These are phyloP conservation scores for Pseudocheirus occidentalis DNA, from an alignment of 2,797 vertebrate genomes.

Conservation along the genomic window DNA sequence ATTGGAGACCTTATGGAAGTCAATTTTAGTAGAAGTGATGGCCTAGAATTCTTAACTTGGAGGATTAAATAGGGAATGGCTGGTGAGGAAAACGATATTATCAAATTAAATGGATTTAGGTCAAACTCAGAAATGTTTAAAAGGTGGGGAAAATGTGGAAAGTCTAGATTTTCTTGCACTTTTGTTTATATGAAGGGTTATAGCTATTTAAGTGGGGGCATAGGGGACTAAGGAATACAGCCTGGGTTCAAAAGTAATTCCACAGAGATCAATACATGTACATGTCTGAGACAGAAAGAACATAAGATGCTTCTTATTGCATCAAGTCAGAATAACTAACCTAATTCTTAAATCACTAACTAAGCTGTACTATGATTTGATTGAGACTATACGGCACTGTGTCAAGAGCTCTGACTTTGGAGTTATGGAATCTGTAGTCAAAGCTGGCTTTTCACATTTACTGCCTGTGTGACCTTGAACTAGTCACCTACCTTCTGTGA, in stretches of 20 bases:
- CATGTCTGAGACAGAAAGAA: not conserved
- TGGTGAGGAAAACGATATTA: constrained; percentile 4
- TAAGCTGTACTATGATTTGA: not conserved
- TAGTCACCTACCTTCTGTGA: not conserved
- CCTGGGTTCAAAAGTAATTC: not conserved
- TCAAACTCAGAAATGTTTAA: not conserved
- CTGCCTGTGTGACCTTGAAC: not conserved
- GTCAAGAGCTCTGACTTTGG: not conserved
- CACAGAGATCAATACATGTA: not conserved
- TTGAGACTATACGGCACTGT: not conserved
- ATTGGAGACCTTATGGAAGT: not conserved
- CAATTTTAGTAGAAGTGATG: not conserved
- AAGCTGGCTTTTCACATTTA: not conserved
- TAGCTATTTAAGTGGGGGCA: not conserved
- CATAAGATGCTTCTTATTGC: not conserved
- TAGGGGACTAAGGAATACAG: not conserved
- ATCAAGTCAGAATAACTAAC: not conserved
- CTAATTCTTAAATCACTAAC: not conserved
- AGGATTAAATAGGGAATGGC: not conserved
- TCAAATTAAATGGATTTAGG: not conserved
- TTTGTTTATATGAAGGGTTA: not conserved
- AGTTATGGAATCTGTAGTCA: not conserved
- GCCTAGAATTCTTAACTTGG: not conserved
- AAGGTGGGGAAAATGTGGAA: not conserved
- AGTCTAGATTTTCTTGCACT: not conserved